phyloP scores from a whole-genome alignment of 1,140 invertebrate genomes.

The Cryptotermes secundus region DNA sequence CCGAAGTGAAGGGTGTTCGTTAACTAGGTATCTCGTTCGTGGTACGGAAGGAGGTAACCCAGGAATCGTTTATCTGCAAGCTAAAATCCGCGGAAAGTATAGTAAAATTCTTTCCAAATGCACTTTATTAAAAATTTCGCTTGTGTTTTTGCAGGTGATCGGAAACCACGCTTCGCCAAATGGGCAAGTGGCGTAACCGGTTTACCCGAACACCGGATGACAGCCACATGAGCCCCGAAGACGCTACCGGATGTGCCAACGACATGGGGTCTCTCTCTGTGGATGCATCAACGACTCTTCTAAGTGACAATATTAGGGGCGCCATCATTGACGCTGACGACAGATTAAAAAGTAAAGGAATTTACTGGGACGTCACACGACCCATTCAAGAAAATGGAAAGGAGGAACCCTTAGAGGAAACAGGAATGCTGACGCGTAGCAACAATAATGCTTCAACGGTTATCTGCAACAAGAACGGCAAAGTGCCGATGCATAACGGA shows the following conservation, averaged over 20 bases:
- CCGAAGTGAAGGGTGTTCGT: too few relatives aligned
- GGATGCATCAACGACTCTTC: neutral
- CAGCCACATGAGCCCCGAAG: neutral
- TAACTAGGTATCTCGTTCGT: too few relatives aligned
- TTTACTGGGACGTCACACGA: neutral
- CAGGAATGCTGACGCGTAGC: neutral
- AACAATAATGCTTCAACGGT: neutral
- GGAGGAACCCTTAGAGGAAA: neutral
- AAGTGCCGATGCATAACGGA: neutral
- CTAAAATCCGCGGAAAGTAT: too few relatives aligned
- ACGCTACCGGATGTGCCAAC: neutral
- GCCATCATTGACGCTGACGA: neutral
- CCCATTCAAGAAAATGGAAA: neutral
- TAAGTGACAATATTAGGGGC: neutral
- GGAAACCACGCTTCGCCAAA: neutral
- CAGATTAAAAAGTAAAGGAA: neutral
- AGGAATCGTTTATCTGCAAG: too few relatives aligned
- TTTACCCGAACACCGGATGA: conserved; percentile 4
- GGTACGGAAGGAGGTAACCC: too few relatives aligned
- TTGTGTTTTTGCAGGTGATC: conserved; percentile 21
- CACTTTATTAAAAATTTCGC: too few relatives aligned
- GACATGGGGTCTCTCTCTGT: neutral
- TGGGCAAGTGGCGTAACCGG: conserved; percentile 25
- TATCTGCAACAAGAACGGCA: conserved; percentile 4
- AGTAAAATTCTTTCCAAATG: too few relatives aligned